A percentile compares a stretch with the other conserved stretches of the same genome.
Evolutionary conservation across 2,888 invertebrate genomes (phyloP).

Genomic region (Drosophila villosipedis): DNA sequence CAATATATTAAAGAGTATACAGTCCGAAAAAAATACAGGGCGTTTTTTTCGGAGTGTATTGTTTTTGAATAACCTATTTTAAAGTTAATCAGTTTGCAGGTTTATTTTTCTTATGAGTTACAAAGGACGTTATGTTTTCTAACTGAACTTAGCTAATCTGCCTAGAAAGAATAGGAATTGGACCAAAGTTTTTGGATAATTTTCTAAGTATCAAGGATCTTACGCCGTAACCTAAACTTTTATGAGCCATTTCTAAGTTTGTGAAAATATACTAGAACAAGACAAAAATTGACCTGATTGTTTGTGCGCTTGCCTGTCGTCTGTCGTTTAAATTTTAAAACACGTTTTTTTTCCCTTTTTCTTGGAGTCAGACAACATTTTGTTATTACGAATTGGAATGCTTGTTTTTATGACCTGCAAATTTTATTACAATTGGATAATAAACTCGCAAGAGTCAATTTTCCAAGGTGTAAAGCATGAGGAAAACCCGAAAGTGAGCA

Average conservation of each 20-base stretch:
- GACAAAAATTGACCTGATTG: not conserved
- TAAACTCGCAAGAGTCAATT: constrained; percentile 5
- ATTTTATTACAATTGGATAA: constrained; percentile 4
- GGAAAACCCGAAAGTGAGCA: not conserved
- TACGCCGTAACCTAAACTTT: not conserved
- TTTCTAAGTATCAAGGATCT: not conserved
- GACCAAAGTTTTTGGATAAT: not conserved
- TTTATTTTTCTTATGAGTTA: not conserved
- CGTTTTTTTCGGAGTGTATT: not conserved
- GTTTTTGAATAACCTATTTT: not conserved
- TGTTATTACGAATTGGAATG: constrained; percentile 1
- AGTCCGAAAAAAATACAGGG: not conserved
- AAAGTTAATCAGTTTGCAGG: not conserved
- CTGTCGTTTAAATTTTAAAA: not conserved
- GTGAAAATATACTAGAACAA: not conserved
- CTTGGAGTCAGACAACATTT: not conserved
- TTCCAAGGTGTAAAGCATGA: not conserved
- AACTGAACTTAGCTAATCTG: not conserved
- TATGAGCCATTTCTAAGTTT: not conserved
- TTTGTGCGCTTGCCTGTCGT: not conserved
- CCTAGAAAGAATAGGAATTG: not conserved
- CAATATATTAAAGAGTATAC: not conserved
- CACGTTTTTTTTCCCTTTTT: not conserved
- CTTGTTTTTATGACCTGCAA: constrained; percentile 6
- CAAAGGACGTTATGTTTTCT: not conserved